phyloP scores from a whole-genome alignment of 2,797 vertebrate genomes.

The Enteromius viviparus region DNA sequence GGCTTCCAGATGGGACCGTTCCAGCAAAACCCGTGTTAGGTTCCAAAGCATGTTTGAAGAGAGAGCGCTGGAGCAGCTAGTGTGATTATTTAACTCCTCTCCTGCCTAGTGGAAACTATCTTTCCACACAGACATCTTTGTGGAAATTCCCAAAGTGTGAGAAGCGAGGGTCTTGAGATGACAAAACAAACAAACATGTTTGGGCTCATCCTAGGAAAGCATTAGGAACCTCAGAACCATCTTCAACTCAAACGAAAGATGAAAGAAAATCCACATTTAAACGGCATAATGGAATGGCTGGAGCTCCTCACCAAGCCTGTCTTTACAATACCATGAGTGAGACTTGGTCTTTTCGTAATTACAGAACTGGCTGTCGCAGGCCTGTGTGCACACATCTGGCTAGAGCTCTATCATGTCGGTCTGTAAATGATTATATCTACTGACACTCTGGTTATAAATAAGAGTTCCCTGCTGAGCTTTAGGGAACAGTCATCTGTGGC shows the following conservation, averaged over 20 bases:
- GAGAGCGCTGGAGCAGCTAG: constrained; percentile 55
- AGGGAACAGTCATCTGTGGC: constrained; percentile 23
- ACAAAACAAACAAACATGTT: constrained; percentile 83
- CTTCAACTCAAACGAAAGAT: constrained; percentile 69
- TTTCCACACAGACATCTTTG: constrained; percentile 51
- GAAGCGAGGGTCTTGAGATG: constrained; percentile 67
- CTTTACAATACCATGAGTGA: constrained; percentile 58
- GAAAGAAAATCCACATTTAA: constrained; percentile 75
- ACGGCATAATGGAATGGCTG: constrained; percentile 68
- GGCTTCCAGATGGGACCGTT: constrained; percentile 69
- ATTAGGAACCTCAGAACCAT: constrained; percentile 67
- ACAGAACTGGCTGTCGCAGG: constrained; percentile 54
- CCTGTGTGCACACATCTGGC: constrained; percentile 60
- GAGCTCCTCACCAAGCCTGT: constrained; percentile 60
- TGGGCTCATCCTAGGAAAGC: constrained; percentile 67
- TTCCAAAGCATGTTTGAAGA: constrained; percentile 60
- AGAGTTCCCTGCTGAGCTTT: constrained; percentile 33
- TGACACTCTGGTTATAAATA: constrained; percentile 48
- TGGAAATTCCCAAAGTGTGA: constrained; percentile 74
- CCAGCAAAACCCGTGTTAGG: constrained; percentile 49
- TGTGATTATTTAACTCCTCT: constrained; percentile 62
- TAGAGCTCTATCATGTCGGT: constrained; percentile 46
- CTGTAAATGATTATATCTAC: constrained; percentile 50
- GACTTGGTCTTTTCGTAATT: constrained; percentile 63
- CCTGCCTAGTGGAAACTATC: constrained; percentile 49